phyloP scores from a whole-genome alignment of 2,113 vertebrate species.

The Gnathonemus longibarbis region DNA sequence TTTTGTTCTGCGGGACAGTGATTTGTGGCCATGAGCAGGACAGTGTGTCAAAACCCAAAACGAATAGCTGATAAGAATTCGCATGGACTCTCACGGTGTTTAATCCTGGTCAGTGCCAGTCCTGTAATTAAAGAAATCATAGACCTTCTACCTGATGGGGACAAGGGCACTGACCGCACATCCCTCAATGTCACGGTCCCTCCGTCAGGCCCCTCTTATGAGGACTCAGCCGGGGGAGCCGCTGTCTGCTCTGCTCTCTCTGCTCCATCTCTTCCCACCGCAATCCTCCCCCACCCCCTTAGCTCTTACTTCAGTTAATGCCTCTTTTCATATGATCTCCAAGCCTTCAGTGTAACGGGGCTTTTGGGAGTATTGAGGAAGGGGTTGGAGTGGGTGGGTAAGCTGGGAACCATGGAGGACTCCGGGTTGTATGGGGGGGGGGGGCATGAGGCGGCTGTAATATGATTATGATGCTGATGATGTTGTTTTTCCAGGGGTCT shows the following conservation, averaged over 20 bases:
- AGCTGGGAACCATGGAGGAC: neutral
- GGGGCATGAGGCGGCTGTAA: neutral
- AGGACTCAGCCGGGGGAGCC: neutral
- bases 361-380: conserved; percentile 1
- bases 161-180: neutral
- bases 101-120: neutral
- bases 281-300: neutral
- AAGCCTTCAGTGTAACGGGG: conserved; percentile 15
- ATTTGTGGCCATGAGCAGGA: neutral
- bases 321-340: conserved; percentile 19
- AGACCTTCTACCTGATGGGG: neutral
- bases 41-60: neutral
- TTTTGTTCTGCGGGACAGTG: neutral
- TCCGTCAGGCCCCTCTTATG: neutral
- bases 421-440: conserved; percentile 10
- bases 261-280: neutral
- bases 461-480: neutral
- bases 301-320: conserved; percentile 15
- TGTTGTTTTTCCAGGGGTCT: neutral
- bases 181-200: neutral
- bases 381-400: conserved; percentile 19
- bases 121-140: neutral
- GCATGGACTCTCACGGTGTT: neutral
- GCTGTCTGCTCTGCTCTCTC: neutral
- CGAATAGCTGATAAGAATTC: neutral